Evolutionary conservation across 2,797 vertebrate genomes (phyloP), one percentile per base, ranked within the genome.

Genomic region (Dipus sagitta): DNA sequence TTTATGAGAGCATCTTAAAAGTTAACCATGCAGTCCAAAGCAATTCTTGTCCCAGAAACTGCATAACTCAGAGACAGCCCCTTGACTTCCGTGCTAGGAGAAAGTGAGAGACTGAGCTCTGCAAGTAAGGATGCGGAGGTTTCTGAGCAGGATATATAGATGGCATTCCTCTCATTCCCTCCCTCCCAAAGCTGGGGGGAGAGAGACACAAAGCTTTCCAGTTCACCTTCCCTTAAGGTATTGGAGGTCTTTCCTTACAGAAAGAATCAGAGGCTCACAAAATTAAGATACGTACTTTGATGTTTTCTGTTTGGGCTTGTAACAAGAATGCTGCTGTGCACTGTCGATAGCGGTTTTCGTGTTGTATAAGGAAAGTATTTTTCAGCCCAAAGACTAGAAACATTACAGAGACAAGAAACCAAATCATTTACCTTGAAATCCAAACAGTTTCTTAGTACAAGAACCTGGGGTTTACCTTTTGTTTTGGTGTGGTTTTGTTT

Each of bases 351-450:
- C 99, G 98, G 96, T 99, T 99, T 98, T 99, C 98, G 91, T 99
- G 99, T 98, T 99, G 99, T 97, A 99, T 97, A 93, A 99, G 98
- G 97, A 99, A 99, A 90, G 99, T 98, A 94, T 99, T 98, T 97
- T 96, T 98, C 86, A 99, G 97, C 12, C 98, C 99, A 15, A 98
- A 99, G 4, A 98, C 99, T 99, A 96, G 67, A 93, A 97, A 54
- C 94, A 86, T 85, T 47, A 75, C 67, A 88, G n/a, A 90, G 74
- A 95, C 67, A 95, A 79, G 90, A 82, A 83, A 18, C 13, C 9
- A 96, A 78, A 47, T 95, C 28, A 88, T 38, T 96, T 92, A 58
- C 20, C 78, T 68, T 24, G 67, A 94, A 85, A 91, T 83, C 3
- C 15, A 77, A 47, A 75, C 4, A 82, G 7, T 85, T 88, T 92